These are phyloP conservation scores for Hirundichthys speculiger DNA, from an alignment of 2,113 vertebrate genomes.

Conservation along the genomic window DNA sequence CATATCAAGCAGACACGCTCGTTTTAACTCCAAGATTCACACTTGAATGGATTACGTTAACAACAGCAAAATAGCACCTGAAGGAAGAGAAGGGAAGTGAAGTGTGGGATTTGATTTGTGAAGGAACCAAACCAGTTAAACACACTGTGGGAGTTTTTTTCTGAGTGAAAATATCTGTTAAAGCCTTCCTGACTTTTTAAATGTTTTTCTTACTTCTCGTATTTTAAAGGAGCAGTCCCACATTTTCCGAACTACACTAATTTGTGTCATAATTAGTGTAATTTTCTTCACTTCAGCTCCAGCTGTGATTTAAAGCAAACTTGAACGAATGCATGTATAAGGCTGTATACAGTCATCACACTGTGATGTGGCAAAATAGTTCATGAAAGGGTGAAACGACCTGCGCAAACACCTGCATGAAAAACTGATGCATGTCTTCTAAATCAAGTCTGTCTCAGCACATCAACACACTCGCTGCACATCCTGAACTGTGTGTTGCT, in stretches of 20 bases:
- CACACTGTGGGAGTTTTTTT: constrained; percentile 15
- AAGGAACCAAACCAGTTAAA: constrained; percentile 40
- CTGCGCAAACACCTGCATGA: neutral
- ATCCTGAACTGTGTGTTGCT: neutral
- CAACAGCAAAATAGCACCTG: neutral
- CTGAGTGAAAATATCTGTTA: neutral
- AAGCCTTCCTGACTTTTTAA: no score
- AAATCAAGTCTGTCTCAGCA: neutral
- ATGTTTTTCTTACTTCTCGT: no score
- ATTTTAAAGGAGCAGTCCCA: no score
- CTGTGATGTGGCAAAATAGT: no score
- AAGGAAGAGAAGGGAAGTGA: neutral
- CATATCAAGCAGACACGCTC: no score
- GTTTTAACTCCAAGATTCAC: no score
- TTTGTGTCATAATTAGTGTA: no score
- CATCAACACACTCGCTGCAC: neutral
- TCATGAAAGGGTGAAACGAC: neutral
- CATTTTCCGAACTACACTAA: no score
- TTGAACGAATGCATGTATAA: no score
- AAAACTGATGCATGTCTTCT: neutral
- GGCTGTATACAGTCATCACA: neutral
- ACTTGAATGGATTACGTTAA: neutral
- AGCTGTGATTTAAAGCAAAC: no score
- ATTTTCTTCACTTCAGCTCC: no score
- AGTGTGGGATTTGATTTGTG: constrained; percentile 13